A percentile compares a stretch with the other conserved stretches of the same genome.
phyloP scores from a whole-genome alignment of 2,888 invertebrate genomes.

The Conomelus anceps region DNA sequence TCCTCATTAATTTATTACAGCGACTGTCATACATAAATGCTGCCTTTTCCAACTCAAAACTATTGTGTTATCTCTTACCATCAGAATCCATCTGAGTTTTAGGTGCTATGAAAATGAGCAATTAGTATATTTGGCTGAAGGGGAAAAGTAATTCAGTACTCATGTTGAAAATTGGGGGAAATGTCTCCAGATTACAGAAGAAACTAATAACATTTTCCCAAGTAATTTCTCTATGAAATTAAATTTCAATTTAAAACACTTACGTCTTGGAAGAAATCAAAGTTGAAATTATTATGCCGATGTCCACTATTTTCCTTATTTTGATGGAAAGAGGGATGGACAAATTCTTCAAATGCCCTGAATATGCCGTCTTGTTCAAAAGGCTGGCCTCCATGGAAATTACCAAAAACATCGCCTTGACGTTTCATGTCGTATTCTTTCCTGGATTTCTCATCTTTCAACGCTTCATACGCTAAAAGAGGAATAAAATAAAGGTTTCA shows the following conservation, averaged over 20 bases:
- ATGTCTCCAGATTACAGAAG: too few relatives aligned
- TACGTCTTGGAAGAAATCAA: slow-evolving; percentile 20
- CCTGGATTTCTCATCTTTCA: slow-evolving; percentile 28
- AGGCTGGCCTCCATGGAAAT: slow-evolving; percentile 4
- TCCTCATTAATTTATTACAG: too few relatives aligned
- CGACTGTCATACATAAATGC: too few relatives aligned
- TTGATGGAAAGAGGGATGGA: not conserved
- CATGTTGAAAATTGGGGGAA: too few relatives aligned
- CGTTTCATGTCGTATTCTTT: slow-evolving; percentile 27
- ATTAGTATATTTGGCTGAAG: not conserved
- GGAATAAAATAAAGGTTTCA: too few relatives aligned
- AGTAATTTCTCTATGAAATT: not conserved
- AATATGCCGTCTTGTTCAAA: slow-evolving; percentile 16
- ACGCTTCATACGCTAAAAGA: slow-evolving; percentile 30
- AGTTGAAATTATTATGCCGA: not conserved
- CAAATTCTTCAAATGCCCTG: slow-evolving; percentile 1
- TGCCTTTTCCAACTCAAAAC: too few relatives aligned
- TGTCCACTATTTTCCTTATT: not conserved
- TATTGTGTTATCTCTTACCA: too few relatives aligned
- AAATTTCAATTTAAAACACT: not conserved
- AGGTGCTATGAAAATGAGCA: not conserved
- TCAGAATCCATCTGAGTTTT: not conserved
- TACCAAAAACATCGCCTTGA: slow-evolving; percentile 23
- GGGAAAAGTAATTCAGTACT: not conserved
- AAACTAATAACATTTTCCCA: too few relatives aligned